Conservation (phyloP, 2,113 vertebrate species). For the Anhinga anhinga region DNA sequence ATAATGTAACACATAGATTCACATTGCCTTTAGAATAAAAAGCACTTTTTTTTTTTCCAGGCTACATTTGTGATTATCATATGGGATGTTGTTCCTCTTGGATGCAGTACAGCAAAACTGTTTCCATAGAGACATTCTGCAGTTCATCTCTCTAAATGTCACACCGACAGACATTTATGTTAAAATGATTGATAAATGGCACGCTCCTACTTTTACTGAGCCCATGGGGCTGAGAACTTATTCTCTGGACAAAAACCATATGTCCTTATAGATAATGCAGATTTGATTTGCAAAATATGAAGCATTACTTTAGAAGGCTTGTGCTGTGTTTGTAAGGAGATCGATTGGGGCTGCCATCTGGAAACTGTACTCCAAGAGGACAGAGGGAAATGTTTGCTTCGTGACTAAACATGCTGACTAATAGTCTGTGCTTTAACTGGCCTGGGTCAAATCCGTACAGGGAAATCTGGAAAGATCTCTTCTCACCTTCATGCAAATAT, state of each 20-base stretch:
- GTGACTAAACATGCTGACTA: conserved; percentile 45
- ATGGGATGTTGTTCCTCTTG: background rate
- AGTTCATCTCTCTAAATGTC: background rate
- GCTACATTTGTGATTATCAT: background rate
- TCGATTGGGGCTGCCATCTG: conserved; percentile 29
- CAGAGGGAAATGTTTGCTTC: conserved; percentile 18
- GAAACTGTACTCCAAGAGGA: conserved; percentile 34
- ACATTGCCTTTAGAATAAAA: background rate
- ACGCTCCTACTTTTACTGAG: background rate
- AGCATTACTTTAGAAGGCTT: conserved; percentile 7
- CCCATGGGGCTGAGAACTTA: background rate
- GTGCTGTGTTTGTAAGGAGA: background rate
- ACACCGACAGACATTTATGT: background rate
- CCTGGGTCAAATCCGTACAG: conserved; percentile 14
- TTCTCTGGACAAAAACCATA: background rate
- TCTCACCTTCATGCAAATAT: background rate
- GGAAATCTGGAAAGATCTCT: background rate
- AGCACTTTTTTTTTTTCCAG: background rate
- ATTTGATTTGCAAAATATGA: background rate
- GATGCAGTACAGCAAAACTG: background rate
- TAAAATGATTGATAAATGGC: background rate
- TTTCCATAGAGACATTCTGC: conserved; percentile 58
- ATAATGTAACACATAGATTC: rapidly evolving
- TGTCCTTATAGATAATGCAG: background rate
- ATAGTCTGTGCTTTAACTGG: background rate